Percentiles rank a stretch among this genome's conserved stretches.
Conservation (phyloP, 2,113 vertebrate genomes). For the Empidonax traillii region DNA sequence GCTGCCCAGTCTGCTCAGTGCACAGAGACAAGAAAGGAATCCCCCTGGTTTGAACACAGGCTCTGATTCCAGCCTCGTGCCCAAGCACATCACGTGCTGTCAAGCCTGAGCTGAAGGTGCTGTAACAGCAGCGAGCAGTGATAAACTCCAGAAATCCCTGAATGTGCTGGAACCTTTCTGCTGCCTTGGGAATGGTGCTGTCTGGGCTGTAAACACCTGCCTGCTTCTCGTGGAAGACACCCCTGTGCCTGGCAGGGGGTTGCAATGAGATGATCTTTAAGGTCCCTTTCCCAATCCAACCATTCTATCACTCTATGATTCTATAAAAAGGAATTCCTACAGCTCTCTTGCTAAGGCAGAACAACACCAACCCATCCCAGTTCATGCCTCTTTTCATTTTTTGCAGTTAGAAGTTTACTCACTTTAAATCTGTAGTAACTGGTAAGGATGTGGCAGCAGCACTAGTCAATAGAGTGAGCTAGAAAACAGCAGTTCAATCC, state of each 20-base stretch:
- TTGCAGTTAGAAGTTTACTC: background rate
- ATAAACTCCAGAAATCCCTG: background rate
- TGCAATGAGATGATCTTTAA: background rate
- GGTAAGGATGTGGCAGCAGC: background rate
- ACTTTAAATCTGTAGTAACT: background rate
- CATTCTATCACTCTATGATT: too few species aligned
- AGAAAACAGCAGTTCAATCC: background rate
- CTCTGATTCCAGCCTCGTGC: background rate
- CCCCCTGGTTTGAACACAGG: background rate
- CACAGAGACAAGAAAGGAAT: background rate
- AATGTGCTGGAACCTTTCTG: background rate
- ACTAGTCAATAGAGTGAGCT: background rate
- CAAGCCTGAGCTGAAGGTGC: background rate
- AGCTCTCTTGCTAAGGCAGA: background rate
- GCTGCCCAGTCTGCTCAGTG: background rate
- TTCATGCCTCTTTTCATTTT: background rate
- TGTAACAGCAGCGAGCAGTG: rapidly evolving
- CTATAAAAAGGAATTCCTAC: background rate
- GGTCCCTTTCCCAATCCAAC: background rate
- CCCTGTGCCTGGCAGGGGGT: background rate
- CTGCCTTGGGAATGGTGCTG: background rate
- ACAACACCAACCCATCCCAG: background rate
- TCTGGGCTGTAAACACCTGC: background rate
- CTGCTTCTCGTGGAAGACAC: background rate
- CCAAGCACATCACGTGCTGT: background rate